Evolutionary conservation across 1,140 invertebrate genomes (phyloP), one percentile per base, ranked within the genome.

Genomic region (Spodoptera frugiperda): DNA sequence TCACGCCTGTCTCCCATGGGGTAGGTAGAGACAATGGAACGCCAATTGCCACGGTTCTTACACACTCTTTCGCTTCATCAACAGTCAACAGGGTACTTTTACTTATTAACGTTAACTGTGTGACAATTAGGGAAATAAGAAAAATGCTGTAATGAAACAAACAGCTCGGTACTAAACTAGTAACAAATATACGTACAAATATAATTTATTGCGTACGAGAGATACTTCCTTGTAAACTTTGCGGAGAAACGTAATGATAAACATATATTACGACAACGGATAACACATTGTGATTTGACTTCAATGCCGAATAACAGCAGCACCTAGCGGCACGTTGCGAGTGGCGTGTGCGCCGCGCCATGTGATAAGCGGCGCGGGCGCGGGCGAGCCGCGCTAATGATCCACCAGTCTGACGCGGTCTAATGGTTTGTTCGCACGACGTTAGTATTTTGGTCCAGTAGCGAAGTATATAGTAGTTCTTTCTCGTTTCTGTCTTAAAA

Each of bases 241-340:
- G 59, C 63, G 19, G 33, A 67, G 39, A 48, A 48, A 15, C 15
- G 48, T 51, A 15, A 46, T 21, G 21, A 25, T 57, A 57, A 25
- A 19, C 19, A 21, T 14, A 21, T 11, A 57, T 19, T 48, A 48
- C 44, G 15, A 67, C 44, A 49, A 17, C 63, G 44, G 63, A 48
- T 21, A 48, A 67, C 63, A 67, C 44, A 67, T 48, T 63, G 11
- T 19, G 63, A 67, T 67, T 65, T 48, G 61, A 48, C 61, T 65
- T 67, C 63, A 67, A 67, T 67, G 63, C 44, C 44, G 61, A 65
- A 65, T 48, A 63, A 63, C 39, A 46, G 12, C 33, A 19, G 10
- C 8, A 46, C 2, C 12, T 49, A 21, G 17, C 21, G 48, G 2
- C 12, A 48, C 15, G 63, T 49, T 44, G 63, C 44, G 44, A 8